Percentiles rank a stretch among this genome's conserved stretches.
Evolutionary conservation across 2,888 invertebrate genomes (phyloP).

Genomic region (Ptychoptera albimana): DNA sequence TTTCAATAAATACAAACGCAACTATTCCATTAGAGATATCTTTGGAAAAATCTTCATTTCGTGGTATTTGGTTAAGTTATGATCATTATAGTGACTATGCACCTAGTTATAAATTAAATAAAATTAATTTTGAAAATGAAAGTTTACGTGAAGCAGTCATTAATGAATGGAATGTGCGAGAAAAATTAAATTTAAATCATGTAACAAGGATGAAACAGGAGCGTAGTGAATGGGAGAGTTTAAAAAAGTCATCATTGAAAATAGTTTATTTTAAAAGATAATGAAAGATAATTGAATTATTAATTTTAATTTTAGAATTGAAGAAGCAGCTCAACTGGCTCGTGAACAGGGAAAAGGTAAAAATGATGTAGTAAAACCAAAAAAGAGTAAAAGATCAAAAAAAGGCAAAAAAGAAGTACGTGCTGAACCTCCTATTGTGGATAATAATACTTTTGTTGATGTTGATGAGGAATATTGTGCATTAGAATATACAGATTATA

Average conservation of each 20-base stretch:
- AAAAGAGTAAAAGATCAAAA: background rate
- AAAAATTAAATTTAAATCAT: background rate
- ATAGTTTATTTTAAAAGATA: too few relatives aligned
- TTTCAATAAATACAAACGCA: background rate
- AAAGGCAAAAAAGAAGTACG: background rate
- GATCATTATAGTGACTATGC: background rate
- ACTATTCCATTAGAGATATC: background rate
- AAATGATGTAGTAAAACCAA: background rate
- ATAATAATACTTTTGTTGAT: conserved; percentile 4
- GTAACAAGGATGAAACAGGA: background rate
- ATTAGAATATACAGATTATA: background rate
- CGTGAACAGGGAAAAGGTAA: background rate
- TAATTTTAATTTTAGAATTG: too few relatives aligned
- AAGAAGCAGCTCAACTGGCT: background rate
- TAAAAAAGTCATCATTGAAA: too few relatives aligned
- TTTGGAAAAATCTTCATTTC: background rate
- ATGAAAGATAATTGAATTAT: too few relatives aligned
- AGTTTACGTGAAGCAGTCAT: background rate
- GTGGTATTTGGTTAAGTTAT: background rate
- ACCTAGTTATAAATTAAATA: background rate
- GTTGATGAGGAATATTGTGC: conserved; percentile 5
- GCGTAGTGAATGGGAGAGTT: background rate
- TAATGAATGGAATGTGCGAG: background rate
- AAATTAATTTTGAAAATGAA: too few relatives aligned
- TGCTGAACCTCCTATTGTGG: conserved; percentile 4